phyloP scores from a whole-genome alignment of 37 sponge, comb jelly and placozoan genomes.

The Diacarnus erythraeanus region DNA sequence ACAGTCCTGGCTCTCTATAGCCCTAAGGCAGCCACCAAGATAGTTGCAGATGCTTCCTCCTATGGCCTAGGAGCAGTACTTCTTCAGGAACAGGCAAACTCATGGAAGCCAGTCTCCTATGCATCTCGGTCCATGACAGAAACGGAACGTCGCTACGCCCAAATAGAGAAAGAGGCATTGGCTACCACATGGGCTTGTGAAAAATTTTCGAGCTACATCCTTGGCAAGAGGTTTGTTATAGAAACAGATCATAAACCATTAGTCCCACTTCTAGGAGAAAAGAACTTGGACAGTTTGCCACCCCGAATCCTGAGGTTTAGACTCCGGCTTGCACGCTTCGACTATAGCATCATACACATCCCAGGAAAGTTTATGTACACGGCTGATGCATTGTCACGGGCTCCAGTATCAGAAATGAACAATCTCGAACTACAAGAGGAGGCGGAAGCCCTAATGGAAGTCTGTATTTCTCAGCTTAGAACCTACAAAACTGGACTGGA shows the following conservation, averaged over 20 bases:
- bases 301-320: conserved; percentile 24
- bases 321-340: conserved; percentile 10
- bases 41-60: conserved; percentile 45
- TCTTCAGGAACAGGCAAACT: conserved; percentile 12
- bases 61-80: conserved; percentile 50
- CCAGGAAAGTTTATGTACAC: conserved; percentile 45
- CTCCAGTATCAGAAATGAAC: background rate
- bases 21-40: conserved; percentile 23
- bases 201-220: conserved; percentile 22
- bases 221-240: conserved; percentile 17
- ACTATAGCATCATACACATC: conserved; percentile 17
- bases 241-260: conserved; percentile 54
- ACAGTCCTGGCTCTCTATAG: conserved; percentile 39
- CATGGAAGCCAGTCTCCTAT: conserved; percentile 30
- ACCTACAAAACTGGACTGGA: background rate
- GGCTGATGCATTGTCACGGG: conserved; percentile 38
- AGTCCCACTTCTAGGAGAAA: conserved; percentile 31
- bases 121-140: conserved; percentile 41
- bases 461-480: background rate
- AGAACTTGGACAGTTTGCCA: conserved; percentile 29
- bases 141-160: conserved; percentile 37
- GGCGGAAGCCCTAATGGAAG: background rate
- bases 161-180: conserved; percentile 53
- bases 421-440: conserved; percentile 3
- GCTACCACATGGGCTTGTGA: conserved; percentile 45